These are phyloP conservation scores for Drosophila fungiperda DNA, from an alignment of 2,888 invertebrate species.

Conservation along the genomic window DNA sequence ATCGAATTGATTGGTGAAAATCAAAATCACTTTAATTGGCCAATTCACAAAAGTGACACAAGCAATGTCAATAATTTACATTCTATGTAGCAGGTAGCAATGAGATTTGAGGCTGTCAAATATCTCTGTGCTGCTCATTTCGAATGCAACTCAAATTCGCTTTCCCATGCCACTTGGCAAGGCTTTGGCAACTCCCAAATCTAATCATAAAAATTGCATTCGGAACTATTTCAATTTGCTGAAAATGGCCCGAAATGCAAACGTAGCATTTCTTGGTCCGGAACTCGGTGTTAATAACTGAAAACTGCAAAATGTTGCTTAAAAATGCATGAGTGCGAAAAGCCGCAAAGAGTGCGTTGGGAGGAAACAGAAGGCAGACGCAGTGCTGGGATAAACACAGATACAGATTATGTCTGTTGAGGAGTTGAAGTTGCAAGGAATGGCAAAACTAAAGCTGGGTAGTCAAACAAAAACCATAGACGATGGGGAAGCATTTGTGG, in stretches of 20 bases:
- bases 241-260: conserved; percentile 42
- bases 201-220: conserved; percentile 80
- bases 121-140: conserved; percentile 39
- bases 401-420: not conserved
- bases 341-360: conserved; percentile 59
- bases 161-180: conserved; percentile 40
- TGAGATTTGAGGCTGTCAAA: conserved; percentile 40
- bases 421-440: conserved; percentile 13
- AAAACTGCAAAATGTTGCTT: conserved; percentile 74
- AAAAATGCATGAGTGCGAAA: conserved; percentile 79
- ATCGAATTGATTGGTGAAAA: not conserved
- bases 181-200: conserved; percentile 54
- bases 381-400: not conserved
- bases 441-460: conserved; percentile 37
- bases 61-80: not conserved
- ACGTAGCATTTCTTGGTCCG: conserved; percentile 39
- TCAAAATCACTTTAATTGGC: conserved; percentile 2
- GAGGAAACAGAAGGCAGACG: conserved; percentile 5
- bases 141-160: conserved; percentile 43
- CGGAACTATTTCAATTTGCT: conserved; percentile 72
- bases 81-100: not conserved
- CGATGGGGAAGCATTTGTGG: not conserved
- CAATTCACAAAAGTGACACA: conserved; percentile 2
- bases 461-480: conserved; percentile 54
- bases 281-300: conserved; percentile 66